Evolutionary conservation across 1,140 invertebrate species (phyloP).

Genomic region (Thaumatotibia leucotreta): DNA sequence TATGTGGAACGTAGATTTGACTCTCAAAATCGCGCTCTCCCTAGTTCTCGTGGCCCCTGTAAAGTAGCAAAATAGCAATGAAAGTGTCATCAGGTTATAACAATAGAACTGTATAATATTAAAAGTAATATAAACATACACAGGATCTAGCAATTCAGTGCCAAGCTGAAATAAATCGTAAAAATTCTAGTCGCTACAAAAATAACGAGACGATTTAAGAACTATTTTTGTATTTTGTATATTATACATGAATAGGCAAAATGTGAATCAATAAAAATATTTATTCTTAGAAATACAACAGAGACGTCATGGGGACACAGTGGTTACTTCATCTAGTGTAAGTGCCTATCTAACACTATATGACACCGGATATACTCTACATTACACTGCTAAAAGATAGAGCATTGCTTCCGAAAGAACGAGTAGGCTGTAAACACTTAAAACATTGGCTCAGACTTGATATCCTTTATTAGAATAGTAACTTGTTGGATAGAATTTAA

Average conservation of each 20-base stretch:
- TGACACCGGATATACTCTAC: conserved; percentile 24
- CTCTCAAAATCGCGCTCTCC: conserved; percentile 37
- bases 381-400: conserved; percentile 5
- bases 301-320: conserved; percentile 46
- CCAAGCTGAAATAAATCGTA: not conserved
- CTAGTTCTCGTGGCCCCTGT: conserved; percentile 60
- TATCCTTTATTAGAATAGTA: conserved; percentile 31
- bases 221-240: conserved; percentile 68
- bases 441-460: conserved; percentile 54
- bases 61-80: conserved; percentile 30
- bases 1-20: conserved; percentile 34
- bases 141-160: not conserved
- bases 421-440: conserved; percentile 40
- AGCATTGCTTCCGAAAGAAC: conserved; percentile 20
- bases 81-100: not conserved
- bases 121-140: conserved; percentile 11
- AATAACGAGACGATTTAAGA: conserved; percentile 36
- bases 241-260: conserved; percentile 74
- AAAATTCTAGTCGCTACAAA: conserved; percentile 17
- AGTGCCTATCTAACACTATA: conserved; percentile 42
- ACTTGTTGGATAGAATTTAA: conserved; percentile 30
- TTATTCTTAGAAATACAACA: conserved; percentile 64
- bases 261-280: conserved; percentile 72
- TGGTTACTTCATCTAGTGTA: conserved; percentile 53
- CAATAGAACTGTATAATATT: not conserved